These are phyloP conservation scores for Hypomecis punctinalis DNA, from an alignment of 2,888 invertebrate genomes.

Conservation along the genomic window DNA sequence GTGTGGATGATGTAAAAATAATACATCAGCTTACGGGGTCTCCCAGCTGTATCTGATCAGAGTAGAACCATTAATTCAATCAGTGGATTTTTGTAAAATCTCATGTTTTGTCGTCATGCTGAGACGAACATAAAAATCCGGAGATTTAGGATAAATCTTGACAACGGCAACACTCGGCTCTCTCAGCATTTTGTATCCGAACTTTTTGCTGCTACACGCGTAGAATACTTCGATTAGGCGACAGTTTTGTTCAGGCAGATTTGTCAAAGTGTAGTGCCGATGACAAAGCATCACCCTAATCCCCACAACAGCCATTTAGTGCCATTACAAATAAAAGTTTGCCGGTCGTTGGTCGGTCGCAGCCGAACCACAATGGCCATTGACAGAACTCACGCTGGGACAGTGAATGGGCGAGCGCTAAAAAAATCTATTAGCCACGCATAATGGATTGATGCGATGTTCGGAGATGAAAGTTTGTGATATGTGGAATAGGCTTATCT, in stretches of 20 bases:
- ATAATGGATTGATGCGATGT: slow-evolving; percentile 74
- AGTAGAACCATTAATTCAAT: too few relatives aligned
- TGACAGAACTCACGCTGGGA: slow-evolving; percentile 80
- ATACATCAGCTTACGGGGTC: too few relatives aligned
- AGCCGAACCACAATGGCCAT: slow-evolving; percentile 77
- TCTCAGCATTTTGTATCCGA: background rate
- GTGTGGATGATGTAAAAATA: too few relatives aligned
- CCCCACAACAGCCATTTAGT: slow-evolving; percentile 83
- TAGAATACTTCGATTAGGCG: slow-evolving; percentile 32
- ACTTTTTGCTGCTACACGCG: slow-evolving; percentile 1
- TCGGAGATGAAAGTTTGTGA: slow-evolving; percentile 66
- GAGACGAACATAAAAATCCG: too few relatives aligned
- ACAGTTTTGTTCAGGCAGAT: slow-evolving; percentile 53
- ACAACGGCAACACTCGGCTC: too few relatives aligned
- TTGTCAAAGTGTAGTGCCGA: slow-evolving; percentile 63
- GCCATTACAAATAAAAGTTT: slow-evolving; percentile 82
- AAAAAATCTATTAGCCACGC: slow-evolving; percentile 84
- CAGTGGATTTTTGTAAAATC: too few relatives aligned
- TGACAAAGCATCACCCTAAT: slow-evolving; percentile 80
- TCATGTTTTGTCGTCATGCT: too few relatives aligned
- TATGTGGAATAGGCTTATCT: slow-evolving; percentile 50
- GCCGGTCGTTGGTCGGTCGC: slow-evolving; percentile 56
- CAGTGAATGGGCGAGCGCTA: slow-evolving; percentile 77
- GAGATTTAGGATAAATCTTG: too few relatives aligned
- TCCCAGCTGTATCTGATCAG: too few relatives aligned